A percentile compares a stretch with the other conserved stretches of the same genome.
These are phyloP conservation scores for Apteryx owenii DNA, from an alignment of 2,113 vertebrate genomes.

Conservation along the genomic window DNA sequence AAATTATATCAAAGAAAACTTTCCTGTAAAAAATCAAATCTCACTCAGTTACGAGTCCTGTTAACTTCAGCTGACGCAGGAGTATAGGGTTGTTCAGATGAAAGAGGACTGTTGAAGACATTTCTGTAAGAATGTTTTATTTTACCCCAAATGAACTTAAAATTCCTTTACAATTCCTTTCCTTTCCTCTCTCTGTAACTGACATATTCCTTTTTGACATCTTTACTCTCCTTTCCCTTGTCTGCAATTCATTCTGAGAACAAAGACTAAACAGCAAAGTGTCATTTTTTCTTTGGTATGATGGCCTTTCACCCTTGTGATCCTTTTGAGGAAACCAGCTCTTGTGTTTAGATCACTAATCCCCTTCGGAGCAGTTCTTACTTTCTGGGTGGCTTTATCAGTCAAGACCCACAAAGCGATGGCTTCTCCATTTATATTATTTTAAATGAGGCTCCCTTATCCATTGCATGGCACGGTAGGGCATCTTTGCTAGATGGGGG, in stretches of 20 bases:
- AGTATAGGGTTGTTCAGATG: background rate
- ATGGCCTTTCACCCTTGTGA: background rate
- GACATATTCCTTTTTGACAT: background rate
- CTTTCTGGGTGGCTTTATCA: slow-evolving; percentile 41
- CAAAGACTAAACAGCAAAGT: background rate
- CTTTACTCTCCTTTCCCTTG: background rate
- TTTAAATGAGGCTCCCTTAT: background rate
- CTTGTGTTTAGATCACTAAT: slow-evolving; percentile 1
- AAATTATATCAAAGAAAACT: background rate
- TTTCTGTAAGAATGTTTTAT: background rate
- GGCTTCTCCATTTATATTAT: background rate
- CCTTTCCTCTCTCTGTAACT: background rate
- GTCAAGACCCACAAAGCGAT: background rate
- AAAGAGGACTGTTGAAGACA: background rate
- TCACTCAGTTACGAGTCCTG: background rate
- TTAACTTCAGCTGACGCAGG: background rate
- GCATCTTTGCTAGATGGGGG: background rate
- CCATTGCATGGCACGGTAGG: background rate
- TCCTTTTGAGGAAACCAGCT: background rate
- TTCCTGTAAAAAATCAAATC: slow-evolving; percentile 16
- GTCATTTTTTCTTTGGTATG: background rate
- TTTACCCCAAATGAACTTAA: background rate
- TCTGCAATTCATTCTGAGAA: background rate
- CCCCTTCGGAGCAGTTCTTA: background rate
- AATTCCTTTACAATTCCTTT: background rate